Conservation (phyloP, 2,888 invertebrate genomes). For the Tetramorium bicarinatum region DNA sequence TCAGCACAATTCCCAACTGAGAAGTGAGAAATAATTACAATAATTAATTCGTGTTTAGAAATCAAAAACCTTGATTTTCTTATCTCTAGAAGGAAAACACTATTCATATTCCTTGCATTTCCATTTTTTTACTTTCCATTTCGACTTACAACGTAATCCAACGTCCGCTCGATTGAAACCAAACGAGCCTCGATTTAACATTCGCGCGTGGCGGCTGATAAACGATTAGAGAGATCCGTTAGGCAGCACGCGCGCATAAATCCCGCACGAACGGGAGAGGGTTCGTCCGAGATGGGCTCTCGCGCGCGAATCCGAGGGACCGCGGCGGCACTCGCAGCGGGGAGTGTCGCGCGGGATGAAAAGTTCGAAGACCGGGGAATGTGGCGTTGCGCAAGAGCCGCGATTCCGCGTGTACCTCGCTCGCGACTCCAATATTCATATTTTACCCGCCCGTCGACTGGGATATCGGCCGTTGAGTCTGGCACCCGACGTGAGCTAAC, state of each 20-base stretch:
- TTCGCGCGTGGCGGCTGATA: conserved; percentile 24
- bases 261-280: not conserved
- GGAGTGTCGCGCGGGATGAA: conserved; percentile 30
- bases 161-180: conserved; percentile 11
- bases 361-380: conserved; percentile 16
- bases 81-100: not conserved
- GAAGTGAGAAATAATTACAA: not conserved
- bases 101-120: not conserved
- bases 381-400: conserved; percentile 52
- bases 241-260: conserved; percentile 29
- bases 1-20: not conserved
- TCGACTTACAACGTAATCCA: conserved; percentile 43
- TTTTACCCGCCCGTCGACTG: conserved; percentile 35
- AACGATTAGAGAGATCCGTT: conserved; percentile 46
- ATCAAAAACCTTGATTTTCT: not conserved
- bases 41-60: not conserved
- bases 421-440: conserved; percentile 60
- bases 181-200: conserved; percentile 3
- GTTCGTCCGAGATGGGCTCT: conserved; percentile 1
- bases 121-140: conserved; percentile 29
- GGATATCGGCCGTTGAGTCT: conserved; percentile 64
- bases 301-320: conserved; percentile 10
- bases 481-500: conserved; percentile 60
- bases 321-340: not conserved
- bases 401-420: conserved; percentile 30